Base-by-base conservation (phyloP, 2,113 vertebrate species). In the Gambusia holbrooki region DNA sequence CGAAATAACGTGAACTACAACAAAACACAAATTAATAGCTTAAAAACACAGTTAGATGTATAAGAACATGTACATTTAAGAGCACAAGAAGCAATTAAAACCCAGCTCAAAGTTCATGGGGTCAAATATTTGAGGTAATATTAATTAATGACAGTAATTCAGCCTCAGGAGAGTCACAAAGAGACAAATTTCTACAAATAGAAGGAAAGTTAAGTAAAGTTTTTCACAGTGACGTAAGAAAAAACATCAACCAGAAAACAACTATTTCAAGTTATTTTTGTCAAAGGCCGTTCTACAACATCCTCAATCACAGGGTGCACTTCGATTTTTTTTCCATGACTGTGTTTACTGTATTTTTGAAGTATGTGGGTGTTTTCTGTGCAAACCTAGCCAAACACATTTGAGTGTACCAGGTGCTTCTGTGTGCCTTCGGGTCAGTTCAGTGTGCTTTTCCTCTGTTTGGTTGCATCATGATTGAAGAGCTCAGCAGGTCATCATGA, bases 401-500 rank as follows among this genome's bases (percentile, higher is more conserved):
- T 25, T 64, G 8, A 45, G 54, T 71, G 65, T 67, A 30, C 3
- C 5, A 15, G 60, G 54, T 2, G 22, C 74, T 37, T 73, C 13
- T 12, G 48, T 60, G 10, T 58, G 68, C 22, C 71, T 82, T 73
- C 1, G 32, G 77, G 80, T 77, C 69, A 73, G 54, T 27, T 81
- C 67, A 69, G 40, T 66, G 69, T 27, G 61, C 9, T 17, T 48
- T 30, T 1, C 51, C 45, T 66, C 15, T 28, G 68, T 79, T 37
- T 87, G 87, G 84, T 87, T 91, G 79, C 85, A 71, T 80, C 82
- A 66, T 78, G 77, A 87, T 83, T 83, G 76, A 70, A 80, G 74
- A 70, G 62, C 84, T 81, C 88, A 66, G 72, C 4, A 1, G 87
- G 84, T 86, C 87, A 88, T 72, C 27, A 13, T n/a, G 63, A 70